Base-by-base conservation (phyloP, 2,888 invertebrate genomes). In the Spilosoma lubricipeda region DNA sequence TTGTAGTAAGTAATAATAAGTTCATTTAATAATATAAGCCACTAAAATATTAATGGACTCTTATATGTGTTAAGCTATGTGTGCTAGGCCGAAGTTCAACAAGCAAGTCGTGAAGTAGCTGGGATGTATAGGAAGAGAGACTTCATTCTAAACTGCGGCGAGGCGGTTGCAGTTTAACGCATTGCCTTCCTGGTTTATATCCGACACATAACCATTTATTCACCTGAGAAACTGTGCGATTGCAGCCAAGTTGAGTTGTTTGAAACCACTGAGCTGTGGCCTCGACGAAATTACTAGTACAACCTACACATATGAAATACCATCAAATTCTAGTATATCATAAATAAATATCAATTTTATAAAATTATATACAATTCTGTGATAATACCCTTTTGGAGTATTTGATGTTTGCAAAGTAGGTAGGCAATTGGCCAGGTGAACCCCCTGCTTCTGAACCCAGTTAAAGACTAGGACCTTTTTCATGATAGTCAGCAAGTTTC, bases 161-260 rank as follows among this genome's bases (percentile, higher is more conserved):
- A 63, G 63, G 27, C 63, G 5, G 15, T 30, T 63, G 18, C 63
- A 63, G 30, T 63, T 30, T 18, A 39, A 66, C n/a, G 39, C 66
- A 66, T 66, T 66, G 36, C 66, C 39, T 63, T 63, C 63, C 30
- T 30, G 30, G 63, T 63, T 63, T 63, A 30, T 63, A 63, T 30
- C 63, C 18, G 63, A 63, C 63, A 30, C 18, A 30, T 30, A 30
- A 63, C 27, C 63, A 63, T 63, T 30, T 63, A 63, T 63, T 59
- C 30, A 18, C 30, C 18, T 30, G 18, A 63, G 63, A 30, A 63
- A 63, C 63, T 63, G 27, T 59, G 63, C 63, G 18, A 30, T 30
- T 63, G 30, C 63, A 63, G 63, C 15, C 30, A 30, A 63, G 30
- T 63, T 63, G 7, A 63, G 30, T 30, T 63, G 30, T 30, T 30